Evolutionary conservation across 2,888 invertebrate species (phyloP).

Genomic region (Lissonota sp.): DNA sequence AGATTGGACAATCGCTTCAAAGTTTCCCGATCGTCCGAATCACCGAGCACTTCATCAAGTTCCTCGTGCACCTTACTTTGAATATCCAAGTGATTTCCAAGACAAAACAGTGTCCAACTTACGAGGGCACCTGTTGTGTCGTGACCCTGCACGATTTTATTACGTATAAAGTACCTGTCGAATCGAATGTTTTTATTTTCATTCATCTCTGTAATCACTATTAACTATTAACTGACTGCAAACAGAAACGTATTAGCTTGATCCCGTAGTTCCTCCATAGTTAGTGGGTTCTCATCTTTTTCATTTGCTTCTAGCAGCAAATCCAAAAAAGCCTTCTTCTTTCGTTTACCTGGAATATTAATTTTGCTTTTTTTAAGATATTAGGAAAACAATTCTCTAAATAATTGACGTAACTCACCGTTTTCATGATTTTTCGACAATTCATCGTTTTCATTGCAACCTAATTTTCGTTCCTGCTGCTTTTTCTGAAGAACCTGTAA

Average conservation of each 20-base stretch:
- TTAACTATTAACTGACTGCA: constrained; percentile 84
- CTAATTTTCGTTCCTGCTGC: constrained; percentile 59
- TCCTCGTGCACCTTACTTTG: constrained; percentile 84
- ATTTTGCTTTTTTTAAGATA: neutral
- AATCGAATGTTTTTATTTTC: too few relatives aligned
- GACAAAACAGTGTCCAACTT: constrained; percentile 84
- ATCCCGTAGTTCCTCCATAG: constrained; percentile 87
- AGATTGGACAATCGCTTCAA: constrained; percentile 1
- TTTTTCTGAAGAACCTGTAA: constrained; percentile 71
- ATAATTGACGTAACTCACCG: constrained; percentile 26
- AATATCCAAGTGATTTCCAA: constrained; percentile 83
- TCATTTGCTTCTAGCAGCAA: constrained; percentile 86
- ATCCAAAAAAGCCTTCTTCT: constrained; percentile 89
- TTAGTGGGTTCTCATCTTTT: constrained; percentile 86
- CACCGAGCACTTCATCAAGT: constrained; percentile 81
- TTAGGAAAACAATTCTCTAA: too few relatives aligned
- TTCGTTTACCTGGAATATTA: constrained; percentile 79
- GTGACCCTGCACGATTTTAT: constrained; percentile 81
- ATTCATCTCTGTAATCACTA: too few relatives aligned
- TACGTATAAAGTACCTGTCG: too few relatives aligned
- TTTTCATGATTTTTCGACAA: constrained; percentile 14
- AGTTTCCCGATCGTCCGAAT: constrained; percentile 72
- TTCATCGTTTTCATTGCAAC: neutral
- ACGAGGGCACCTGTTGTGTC: constrained; percentile 85
- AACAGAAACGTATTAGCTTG: constrained; percentile 92